These are phyloP conservation scores for Pyrocephalus nanus DNA, from an alignment of 2,797 vertebrate genomes.

Conservation along the genomic window DNA sequence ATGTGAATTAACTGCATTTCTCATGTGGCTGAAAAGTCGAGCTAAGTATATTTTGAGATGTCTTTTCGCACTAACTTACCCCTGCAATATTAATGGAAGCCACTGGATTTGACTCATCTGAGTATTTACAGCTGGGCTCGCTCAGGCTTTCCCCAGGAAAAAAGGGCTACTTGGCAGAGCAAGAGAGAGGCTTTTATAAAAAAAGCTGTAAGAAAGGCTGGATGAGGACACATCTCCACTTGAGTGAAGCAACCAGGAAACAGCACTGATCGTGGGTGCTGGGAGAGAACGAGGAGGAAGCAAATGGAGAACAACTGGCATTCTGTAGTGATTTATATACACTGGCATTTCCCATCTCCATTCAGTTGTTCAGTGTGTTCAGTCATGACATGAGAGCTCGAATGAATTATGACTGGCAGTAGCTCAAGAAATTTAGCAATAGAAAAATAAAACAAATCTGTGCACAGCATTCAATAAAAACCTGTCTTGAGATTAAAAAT, in stretches of 20 bases:
- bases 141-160: not conserved
- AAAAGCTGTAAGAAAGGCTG: not conserved
- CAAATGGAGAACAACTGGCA: constrained; percentile 36
- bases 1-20: not conserved
- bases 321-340: constrained; percentile 6
- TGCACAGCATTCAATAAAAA: not conserved
- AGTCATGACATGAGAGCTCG: not conserved
- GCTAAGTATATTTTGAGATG: not conserved
- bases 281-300: not conserved
- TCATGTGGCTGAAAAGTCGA: not conserved
- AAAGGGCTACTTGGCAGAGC: not conserved
- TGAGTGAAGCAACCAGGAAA: not conserved
- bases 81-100: not conserved
- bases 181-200: not conserved
- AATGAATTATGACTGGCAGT: not conserved
- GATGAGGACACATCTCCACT: not conserved
- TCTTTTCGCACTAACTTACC: not conserved
- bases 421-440: constrained; percentile 32
- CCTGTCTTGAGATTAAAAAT: not conserved
- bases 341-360: constrained; percentile 39
- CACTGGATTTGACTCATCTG: not conserved
- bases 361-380: not conserved
- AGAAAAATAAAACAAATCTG: not conserved
- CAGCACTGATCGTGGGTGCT: not conserved
- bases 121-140: not conserved